Conservation (phyloP, 2,888 invertebrate species). For the Parnassius smintheus region DNA sequence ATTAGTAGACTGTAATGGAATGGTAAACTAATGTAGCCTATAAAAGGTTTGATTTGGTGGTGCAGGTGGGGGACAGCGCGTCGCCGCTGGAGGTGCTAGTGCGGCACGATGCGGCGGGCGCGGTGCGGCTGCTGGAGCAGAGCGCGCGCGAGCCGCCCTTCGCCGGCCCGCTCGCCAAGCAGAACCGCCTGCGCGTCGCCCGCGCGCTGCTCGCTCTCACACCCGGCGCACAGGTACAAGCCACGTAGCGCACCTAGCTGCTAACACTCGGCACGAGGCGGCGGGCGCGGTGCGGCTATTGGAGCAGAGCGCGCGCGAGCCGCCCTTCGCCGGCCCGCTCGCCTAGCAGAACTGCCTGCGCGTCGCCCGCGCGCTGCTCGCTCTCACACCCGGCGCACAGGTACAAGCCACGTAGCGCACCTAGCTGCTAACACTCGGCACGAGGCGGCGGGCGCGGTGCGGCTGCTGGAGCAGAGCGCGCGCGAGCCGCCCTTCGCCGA, state of each 20-base stretch:
- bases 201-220: conserved; percentile 54
- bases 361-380: conserved; percentile 61
- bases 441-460: conserved; percentile 60
- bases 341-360: conserved; percentile 73
- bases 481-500: conserved; percentile 74
- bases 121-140: conserved; percentile 69
- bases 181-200: conserved; percentile 69
- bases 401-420: conserved; percentile 29
- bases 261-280: conserved; percentile 31
- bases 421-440: conserved; percentile 38
- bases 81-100: conserved; percentile 63
- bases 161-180: conserved; percentile 74
- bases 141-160: conserved; percentile 72
- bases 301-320: conserved; percentile 70
- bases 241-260: no score
- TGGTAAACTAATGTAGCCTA: no score
- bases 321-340: conserved; percentile 74
- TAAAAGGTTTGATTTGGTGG: no score
- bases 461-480: conserved; percentile 71
- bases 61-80: conserved; percentile 23
- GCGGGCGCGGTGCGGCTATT: conserved; percentile 62
- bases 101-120: conserved; percentile 62
- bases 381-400: conserved; percentile 41
- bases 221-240: conserved; percentile 39
- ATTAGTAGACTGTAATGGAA: no score